These are phyloP conservation scores for Chinchilla lanigera DNA, from an alignment of 2,113 vertebrate genomes.

Conservation along the genomic window DNA sequence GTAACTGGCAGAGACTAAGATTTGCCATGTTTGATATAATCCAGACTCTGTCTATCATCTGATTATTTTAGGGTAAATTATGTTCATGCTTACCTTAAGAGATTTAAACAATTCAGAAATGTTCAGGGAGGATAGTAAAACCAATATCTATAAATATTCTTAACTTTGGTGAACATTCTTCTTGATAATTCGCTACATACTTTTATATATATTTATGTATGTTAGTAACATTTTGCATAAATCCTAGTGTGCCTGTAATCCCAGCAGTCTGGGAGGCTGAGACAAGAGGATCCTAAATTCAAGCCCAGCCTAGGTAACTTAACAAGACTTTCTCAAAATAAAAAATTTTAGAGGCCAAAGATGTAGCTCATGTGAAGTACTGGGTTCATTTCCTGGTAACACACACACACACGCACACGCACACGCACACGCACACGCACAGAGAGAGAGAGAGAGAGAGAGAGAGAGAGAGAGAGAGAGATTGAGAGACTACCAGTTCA, in stretches of 20 bases:
- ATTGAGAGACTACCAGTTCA: neutral
- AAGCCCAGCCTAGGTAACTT: neutral
- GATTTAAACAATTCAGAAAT: constrained; percentile 16
- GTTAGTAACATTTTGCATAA: neutral
- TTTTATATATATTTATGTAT: neutral
- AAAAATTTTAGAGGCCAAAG: neutral
- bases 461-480: too few species aligned
- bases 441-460: too few species aligned
- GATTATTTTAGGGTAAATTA: neutral
- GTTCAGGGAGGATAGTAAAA: neutral
- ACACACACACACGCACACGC: neutral
- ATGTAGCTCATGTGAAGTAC: neutral
- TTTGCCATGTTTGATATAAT: neutral
- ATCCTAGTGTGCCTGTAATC: neutral
- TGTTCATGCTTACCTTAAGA: constrained; percentile 14
- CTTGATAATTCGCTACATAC: neutral
- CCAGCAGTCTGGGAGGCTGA: neutral
- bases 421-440: too few species aligned
- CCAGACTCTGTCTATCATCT: neutral
- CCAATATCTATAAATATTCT: neutral
- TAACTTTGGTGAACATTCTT: neutral
- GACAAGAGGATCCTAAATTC: neutral
- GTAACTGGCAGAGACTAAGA: neutral
- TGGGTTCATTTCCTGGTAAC: neutral
- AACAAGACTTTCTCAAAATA: neutral